Conservation (phyloP, 2,113 vertebrate species). For the Gymnogyps californianus region DNA sequence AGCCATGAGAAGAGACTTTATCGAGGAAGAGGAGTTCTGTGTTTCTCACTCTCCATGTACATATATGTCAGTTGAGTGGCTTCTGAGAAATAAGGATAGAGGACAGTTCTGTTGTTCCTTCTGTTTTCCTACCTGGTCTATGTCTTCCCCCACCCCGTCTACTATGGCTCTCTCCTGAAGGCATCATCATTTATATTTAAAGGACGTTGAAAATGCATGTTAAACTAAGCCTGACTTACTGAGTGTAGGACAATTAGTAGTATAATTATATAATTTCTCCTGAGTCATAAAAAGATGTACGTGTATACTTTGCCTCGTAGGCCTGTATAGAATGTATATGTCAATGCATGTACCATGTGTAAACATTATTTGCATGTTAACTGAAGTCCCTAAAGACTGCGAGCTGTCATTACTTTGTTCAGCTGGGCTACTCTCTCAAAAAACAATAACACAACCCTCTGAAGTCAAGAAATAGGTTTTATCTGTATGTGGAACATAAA, state of each 20-base stretch:
- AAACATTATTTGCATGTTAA: background rate
- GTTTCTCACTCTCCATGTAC: background rate
- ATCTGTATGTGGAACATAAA: background rate
- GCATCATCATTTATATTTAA: background rate
- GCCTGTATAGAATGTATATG: background rate
- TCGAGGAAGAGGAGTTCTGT: background rate
- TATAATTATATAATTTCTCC: background rate
- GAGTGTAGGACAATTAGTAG: background rate
- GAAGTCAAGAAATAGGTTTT: slow-evolving; percentile 5
- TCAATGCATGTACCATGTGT: background rate
- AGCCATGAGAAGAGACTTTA: background rate
- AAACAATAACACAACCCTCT: background rate
- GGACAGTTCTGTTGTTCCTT: background rate
- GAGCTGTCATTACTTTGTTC: background rate
- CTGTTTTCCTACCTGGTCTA: background rate
- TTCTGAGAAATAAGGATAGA: background rate
- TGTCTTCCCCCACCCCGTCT: background rate
- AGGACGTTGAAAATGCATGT: background rate
- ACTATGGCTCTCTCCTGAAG: background rate
- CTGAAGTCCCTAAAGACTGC: background rate
- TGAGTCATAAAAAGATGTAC: background rate
- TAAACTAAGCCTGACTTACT: background rate
- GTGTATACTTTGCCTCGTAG: background rate
- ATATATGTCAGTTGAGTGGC: background rate
- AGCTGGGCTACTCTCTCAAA: background rate